Percentiles rank a stretch among this genome's conserved stretches.
phyloP scores from a whole-genome alignment of 2,113 vertebrate species.

The Stercorarius parasiticus region DNA sequence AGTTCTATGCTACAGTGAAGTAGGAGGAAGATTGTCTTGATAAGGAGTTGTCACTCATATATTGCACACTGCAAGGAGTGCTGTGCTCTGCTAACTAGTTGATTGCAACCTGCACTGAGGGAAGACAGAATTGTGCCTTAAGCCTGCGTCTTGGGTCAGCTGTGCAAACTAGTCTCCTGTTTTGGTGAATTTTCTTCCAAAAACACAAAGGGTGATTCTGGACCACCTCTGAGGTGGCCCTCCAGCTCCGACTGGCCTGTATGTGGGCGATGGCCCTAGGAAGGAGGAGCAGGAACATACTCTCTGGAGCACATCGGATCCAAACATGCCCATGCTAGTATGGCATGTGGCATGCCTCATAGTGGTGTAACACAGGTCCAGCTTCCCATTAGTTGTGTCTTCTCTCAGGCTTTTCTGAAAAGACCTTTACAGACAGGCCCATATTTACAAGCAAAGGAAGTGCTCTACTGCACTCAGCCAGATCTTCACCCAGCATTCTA shows the following conservation, averaged over 20 bases:
- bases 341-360: too few species aligned
- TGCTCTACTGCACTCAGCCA: not conserved
- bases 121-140: not conserved
- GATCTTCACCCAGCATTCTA: not conserved
- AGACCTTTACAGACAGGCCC: not conserved
- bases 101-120: not conserved
- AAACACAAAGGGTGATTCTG: not conserved
- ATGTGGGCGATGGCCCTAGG: accelerated
- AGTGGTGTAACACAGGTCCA: not conserved
- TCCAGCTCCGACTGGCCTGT: accelerated
- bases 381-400: not conserved
- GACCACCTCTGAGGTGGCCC: not conserved
- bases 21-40: not conserved
- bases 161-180: not conserved
- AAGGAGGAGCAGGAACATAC: not conserved
- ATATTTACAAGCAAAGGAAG: not conserved
- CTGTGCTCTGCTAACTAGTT: not conserved
- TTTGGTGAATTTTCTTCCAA: not conserved
- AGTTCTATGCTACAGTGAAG: not conserved
- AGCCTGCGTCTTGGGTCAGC: not conserved
- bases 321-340: not conserved
- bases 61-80: not conserved
- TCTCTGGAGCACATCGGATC: not conserved
- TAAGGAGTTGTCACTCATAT: not conserved
- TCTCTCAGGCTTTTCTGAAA: not conserved